These are phyloP conservation scores for Pipra filicauda DNA, from an alignment of 2,113 vertebrate genomes.

Conservation along the genomic window DNA sequence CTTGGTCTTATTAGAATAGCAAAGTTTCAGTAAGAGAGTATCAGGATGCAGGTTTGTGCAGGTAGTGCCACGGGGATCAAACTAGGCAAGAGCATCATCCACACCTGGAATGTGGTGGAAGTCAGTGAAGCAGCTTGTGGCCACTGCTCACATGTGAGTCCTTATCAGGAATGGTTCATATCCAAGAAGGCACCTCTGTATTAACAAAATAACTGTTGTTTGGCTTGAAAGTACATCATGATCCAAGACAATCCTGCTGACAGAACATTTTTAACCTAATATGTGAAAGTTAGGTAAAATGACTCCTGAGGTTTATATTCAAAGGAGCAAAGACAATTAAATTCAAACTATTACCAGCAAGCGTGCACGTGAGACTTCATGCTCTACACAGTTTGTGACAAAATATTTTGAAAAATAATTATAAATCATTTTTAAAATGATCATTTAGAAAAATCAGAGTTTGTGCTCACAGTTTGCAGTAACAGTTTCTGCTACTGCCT, in stretches of 20 bases:
- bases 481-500: not conserved
- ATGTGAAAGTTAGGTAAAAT: not conserved
- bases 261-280: not conserved
- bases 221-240: not conserved
- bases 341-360: not conserved
- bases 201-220: not conserved
- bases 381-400: not conserved
- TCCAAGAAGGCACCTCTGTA: not conserved
- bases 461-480: not conserved
- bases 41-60: not conserved
- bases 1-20: accelerated
- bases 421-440: not conserved
- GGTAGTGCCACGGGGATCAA: not conserved
- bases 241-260: not conserved
- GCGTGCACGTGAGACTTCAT: not conserved
- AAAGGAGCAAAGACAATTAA: not conserved
- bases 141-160: not conserved
- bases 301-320: not conserved
- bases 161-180: not conserved
- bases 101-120: accelerated
- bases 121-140: not conserved
- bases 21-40: not conserved
- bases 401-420: not conserved
- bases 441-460: not conserved
- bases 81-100: not conserved